phyloP scores from a whole-genome alignment of 2,113 vertebrate genomes.

The Chaenogobius annularis region DNA sequence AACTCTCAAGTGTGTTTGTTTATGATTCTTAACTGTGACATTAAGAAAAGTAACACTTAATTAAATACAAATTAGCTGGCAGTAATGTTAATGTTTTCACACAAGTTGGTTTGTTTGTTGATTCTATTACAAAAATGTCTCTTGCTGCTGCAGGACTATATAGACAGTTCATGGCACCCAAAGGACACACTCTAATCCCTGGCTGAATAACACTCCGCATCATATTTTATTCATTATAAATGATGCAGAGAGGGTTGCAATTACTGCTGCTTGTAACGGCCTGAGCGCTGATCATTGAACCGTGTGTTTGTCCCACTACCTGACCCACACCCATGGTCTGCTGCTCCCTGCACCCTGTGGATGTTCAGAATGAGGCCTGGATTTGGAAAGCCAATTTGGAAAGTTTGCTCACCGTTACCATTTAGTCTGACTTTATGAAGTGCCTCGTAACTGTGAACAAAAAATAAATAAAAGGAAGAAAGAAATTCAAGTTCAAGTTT shows the following conservation, averaged over 20 bases:
- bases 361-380: neutral
- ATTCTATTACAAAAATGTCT: neutral
- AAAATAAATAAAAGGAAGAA: too few relatives aligned
- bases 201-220: conserved; percentile 63
- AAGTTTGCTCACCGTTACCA: too few relatives aligned
- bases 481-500: too few relatives aligned
- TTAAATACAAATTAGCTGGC: neutral
- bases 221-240: conserved; percentile 77
- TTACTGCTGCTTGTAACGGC: conserved; percentile 58
- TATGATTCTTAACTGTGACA: neutral
- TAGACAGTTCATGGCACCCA: conserved; percentile 48
- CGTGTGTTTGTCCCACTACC: conserved; percentile 40
- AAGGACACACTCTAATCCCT: conserved; percentile 53
- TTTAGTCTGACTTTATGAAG: too few relatives aligned
- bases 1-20: neutral
- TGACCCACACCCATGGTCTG: conserved; percentile 21
- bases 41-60: neutral
- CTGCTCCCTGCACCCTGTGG: conserved; percentile 8
- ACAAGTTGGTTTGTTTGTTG: neutral
- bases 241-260: conserved; percentile 64
- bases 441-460: too few relatives aligned
- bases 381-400: too few relatives aligned
- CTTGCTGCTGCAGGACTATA: conserved; percentile 53
- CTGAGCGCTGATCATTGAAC: conserved; percentile 53
- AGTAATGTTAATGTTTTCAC: neutral